Evolutionary conservation across 2,797 vertebrate genomes (phyloP).

Genomic region (Acanthurus leucopareius): DNA sequence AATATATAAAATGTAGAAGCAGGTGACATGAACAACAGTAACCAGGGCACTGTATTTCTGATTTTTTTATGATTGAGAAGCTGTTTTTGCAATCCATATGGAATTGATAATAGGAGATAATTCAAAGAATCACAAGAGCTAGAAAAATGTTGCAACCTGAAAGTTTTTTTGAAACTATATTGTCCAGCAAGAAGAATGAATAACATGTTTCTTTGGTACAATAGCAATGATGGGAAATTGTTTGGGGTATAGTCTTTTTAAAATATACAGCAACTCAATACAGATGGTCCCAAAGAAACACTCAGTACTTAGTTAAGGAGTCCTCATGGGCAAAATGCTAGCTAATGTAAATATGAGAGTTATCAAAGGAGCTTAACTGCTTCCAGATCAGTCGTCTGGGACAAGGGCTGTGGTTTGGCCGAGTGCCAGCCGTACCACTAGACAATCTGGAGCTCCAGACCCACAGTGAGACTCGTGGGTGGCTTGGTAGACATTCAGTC

Average conservation of each 20-base stretch:
- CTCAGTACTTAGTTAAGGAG: conserved; percentile 9
- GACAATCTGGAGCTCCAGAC: conserved; percentile 27
- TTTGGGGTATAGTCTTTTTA: conserved; percentile 15
- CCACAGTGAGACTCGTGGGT: conserved; percentile 1
- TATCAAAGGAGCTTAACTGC: conserved; percentile 64
- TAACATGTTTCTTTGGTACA: not conserved
- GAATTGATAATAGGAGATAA: not conserved
- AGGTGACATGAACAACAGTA: not conserved
- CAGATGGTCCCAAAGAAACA: conserved; percentile 17
- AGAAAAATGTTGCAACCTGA: conserved; percentile 3
- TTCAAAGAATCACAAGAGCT: not conserved
- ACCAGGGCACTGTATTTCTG: not conserved
- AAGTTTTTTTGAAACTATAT: conserved; percentile 1
- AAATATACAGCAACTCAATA: conserved; percentile 20
- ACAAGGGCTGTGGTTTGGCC: conserved; percentile 59
- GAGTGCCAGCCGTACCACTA: conserved; percentile 47
- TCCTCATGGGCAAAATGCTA: conserved; percentile 39
- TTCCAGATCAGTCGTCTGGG: conserved; percentile 75
- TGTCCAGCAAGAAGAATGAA: not conserved
- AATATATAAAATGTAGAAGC: not conserved
- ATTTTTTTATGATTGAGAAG: not conserved
- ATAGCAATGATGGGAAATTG: conserved; percentile 9
- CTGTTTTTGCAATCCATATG: conserved; percentile 14
- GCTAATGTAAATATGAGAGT: conserved; percentile 60
- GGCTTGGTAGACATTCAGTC: not conserved